These are phyloP conservation scores for Dicrostonyx torquatus DNA, from an alignment of 2,797 vertebrate genomes.

Conservation along the genomic window DNA sequence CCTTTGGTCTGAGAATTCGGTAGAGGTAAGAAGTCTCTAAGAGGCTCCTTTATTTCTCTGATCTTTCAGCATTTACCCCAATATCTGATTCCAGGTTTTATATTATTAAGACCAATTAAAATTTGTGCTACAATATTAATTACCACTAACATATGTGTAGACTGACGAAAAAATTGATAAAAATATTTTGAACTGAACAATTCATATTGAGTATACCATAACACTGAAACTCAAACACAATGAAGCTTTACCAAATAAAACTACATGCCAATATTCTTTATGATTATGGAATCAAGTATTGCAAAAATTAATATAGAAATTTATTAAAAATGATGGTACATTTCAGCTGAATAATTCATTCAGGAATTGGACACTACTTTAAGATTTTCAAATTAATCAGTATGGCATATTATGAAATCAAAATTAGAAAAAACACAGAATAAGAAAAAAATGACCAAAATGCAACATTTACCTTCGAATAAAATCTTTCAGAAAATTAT, in stretches of 20 bases:
- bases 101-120: no score
- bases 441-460: neutral
- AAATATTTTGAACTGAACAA: neutral
- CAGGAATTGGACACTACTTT: neutral
- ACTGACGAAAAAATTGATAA: neutral
- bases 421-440: neutral
- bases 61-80: no score
- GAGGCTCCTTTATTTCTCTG: no score
- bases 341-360: neutral
- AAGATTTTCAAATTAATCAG: conserved; percentile 3
- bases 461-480: neutral
- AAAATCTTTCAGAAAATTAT: neutral
- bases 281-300: neutral
- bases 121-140: no score
- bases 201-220: neutral
- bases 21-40: no score
- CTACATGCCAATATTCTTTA: neutral
- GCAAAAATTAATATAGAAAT: neutral
- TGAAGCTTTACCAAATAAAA: neutral
- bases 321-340: neutral
- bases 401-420: neutral
- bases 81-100: no score
- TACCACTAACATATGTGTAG: neutral
- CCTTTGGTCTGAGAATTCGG: no score
- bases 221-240: neutral